Percentiles rank a stretch among this genome's conserved stretches.
Evolutionary conservation across 2,888 invertebrate species (phyloP).

Genomic region (Pyrocoelia pectoralis): DNA sequence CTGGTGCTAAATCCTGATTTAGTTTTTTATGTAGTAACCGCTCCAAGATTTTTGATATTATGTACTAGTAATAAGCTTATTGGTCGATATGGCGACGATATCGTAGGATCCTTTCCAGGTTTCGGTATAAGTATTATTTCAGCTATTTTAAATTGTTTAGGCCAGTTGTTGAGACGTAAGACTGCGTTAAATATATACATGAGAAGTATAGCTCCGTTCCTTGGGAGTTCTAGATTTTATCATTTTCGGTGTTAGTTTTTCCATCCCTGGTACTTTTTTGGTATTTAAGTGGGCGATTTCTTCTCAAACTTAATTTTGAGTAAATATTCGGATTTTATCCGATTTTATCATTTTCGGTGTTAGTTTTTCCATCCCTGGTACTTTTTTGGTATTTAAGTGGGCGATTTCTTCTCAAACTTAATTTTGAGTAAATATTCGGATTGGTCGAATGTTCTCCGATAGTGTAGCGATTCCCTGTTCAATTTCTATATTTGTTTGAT

Average conservation of each 20-base stretch:
- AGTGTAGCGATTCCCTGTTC: neutral
- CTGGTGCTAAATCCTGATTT: neutral
- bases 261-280: constrained; percentile 6
- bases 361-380: too few species aligned
- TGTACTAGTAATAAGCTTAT: constrained; percentile 12
- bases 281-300: constrained; percentile 4
- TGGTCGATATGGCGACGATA: neutral
- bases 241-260: too few species aligned
- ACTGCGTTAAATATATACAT: too few species aligned
- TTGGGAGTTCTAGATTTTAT: neutral
- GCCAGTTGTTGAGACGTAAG: too few species aligned
- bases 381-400: constrained; percentile 4
- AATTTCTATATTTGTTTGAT: neutral
- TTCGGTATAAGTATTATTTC: too few species aligned
- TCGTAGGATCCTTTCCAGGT: too few species aligned
- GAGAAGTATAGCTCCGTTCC: neutral
- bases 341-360: constrained; percentile 2
- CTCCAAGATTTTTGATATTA: constrained; percentile 2
- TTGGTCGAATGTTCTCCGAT: constrained; percentile 1
- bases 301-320: constrained; percentile 4
- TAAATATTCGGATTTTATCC: constrained; percentile 13
- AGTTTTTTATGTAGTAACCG: neutral
- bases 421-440: constrained; percentile 11
- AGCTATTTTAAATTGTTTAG: too few species aligned
- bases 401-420: constrained; percentile 5